Conservation (phyloP, 2,888 invertebrate genomes). For the Trimorus sp. region DNA sequence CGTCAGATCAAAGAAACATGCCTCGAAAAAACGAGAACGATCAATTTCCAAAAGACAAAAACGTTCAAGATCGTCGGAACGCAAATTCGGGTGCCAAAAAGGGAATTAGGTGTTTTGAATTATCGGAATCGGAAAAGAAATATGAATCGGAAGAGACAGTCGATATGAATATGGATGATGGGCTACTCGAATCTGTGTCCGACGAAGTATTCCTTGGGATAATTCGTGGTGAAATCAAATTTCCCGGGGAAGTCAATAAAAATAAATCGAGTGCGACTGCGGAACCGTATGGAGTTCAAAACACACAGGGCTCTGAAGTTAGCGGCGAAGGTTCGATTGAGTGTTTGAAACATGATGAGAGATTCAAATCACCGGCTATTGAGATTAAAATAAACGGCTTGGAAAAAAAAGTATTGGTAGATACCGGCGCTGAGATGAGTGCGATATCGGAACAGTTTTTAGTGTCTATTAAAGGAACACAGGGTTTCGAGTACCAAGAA, state of each 20-base stretch:
- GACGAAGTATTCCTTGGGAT: background rate
- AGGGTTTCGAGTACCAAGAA: background rate
- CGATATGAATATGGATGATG: background rate
- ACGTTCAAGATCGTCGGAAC: background rate
- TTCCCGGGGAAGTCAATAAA: background rate
- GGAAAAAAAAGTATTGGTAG: background rate
- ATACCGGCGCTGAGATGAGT: constrained; percentile 5
- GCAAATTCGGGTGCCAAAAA: background rate
- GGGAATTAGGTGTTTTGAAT: background rate
- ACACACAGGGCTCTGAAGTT: background rate
- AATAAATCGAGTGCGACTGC: background rate
- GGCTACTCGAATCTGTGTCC: background rate
- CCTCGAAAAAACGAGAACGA: background rate
- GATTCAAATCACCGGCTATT: background rate
- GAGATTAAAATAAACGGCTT: background rate
- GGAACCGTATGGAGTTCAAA: background rate
- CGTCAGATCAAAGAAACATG: background rate
- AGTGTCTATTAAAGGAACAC: background rate
- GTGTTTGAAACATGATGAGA: background rate
- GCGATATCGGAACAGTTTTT: background rate
- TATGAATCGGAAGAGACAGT: background rate
- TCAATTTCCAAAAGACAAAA: background rate
- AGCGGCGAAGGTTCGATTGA: background rate
- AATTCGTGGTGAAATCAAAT: background rate
- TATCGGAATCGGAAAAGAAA: background rate